phyloP scores from a whole-genome alignment of 2,888 invertebrate species.

The Plemyria rubiginata region DNA sequence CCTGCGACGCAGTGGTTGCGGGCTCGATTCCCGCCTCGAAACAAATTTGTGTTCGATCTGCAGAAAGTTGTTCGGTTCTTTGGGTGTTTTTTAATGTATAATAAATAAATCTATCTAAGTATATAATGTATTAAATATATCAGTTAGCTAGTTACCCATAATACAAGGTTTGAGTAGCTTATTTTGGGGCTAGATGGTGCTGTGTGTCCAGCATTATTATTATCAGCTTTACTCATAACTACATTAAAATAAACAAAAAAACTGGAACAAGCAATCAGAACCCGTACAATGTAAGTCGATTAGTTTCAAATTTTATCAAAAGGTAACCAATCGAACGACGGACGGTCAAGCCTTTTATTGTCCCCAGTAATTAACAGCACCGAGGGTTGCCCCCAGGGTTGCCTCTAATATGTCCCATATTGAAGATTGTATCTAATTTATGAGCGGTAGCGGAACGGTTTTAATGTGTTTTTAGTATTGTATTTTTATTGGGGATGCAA shows the following conservation, averaged over 20 bases:
- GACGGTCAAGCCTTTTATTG: constrained; percentile 22
- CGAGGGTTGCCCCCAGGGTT: constrained; percentile 14
- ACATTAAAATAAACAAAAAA: not conserved
- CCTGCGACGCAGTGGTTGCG: too few relatives aligned
- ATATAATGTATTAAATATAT: too few relatives aligned
- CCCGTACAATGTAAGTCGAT: not conserved
- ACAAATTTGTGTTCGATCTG: too few relatives aligned
- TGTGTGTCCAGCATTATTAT: too few relatives aligned
- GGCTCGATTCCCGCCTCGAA: too few relatives aligned
- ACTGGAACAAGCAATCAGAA: not conserved
- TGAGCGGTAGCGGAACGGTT: constrained; percentile 14
- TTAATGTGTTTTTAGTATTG: constrained; percentile 7
- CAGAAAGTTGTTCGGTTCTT: too few relatives aligned
- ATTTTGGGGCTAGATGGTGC: too few relatives aligned
- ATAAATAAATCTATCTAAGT: too few relatives aligned
- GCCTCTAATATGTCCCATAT: constrained; percentile 29
- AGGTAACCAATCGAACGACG: constrained; percentile 20
- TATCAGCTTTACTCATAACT: too few relatives aligned
- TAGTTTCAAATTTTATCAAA: constrained; percentile 16
- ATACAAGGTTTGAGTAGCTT: too few relatives aligned
- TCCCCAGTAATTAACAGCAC: constrained; percentile 24
- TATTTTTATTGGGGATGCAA: constrained; percentile 6
- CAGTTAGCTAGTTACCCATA: too few relatives aligned
- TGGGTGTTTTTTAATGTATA: too few relatives aligned
- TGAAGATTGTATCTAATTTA: constrained; percentile 29